These are phyloP conservation scores for Paramisgurnus dabryanus DNA, from an alignment of 2,113 vertebrate genomes.

Conservation along the genomic window DNA sequence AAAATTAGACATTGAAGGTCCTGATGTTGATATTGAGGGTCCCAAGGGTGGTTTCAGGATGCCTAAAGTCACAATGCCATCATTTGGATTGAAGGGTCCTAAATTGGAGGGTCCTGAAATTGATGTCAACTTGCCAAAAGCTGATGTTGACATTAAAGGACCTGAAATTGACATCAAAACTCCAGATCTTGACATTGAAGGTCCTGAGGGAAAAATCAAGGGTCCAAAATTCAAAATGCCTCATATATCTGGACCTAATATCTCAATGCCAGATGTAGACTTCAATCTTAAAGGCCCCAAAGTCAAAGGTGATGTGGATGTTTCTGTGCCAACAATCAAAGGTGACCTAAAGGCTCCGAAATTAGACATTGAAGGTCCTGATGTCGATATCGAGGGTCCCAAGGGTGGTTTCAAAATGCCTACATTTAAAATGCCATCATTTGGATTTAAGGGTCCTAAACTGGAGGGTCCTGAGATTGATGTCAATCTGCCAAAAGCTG, in stretches of 20 bases:
- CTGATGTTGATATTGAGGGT: neutral
- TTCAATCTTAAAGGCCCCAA: neutral
- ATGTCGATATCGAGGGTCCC: neutral
- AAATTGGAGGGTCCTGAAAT: slow-evolving; percentile 9
- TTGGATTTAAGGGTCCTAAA: neutral
- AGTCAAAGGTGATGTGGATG: neutral
- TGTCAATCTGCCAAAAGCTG: neutral
- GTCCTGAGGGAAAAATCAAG: slow-evolving; percentile 25
- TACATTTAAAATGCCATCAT: neutral
- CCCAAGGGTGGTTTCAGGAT: slow-evolving; percentile 16
- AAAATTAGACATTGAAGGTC: slow-evolving; percentile 1
- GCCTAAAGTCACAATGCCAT: slow-evolving; percentile 31
- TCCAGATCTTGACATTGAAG: neutral
- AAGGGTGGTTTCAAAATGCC: neutral
- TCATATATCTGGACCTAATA: slow-evolving; percentile 62
- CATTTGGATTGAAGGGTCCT: slow-evolving; percentile 36
- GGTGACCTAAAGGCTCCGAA: neutral
- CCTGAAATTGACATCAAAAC: neutral
- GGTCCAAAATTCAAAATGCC: slow-evolving; percentile 51
- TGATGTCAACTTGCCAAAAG: neutral
- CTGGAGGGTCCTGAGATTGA: neutral
- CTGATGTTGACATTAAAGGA: slow-evolving; percentile 6
- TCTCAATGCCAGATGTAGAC: slow-evolving; percentile 60
- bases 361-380: neutral
- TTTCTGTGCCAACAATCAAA: neutral